Evolutionary conservation across 2,113 vertebrate species (phyloP), one percentile per base, ranked within the genome.

Genomic region (Myrmecobius fasciatus): DNA sequence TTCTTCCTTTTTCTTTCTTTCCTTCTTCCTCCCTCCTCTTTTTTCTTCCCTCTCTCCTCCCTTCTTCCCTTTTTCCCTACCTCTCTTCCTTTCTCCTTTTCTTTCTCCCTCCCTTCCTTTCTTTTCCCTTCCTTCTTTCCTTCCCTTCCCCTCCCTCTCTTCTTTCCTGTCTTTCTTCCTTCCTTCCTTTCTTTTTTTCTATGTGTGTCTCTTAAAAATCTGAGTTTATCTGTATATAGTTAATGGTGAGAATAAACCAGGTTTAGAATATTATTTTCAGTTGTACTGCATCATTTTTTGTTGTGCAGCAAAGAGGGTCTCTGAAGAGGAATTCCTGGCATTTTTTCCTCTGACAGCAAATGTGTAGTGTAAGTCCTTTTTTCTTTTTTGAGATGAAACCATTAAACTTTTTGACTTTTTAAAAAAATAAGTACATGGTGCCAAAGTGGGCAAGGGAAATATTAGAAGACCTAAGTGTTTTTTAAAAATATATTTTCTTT

Each of bases 151-250:
- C 48, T 48, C 48, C 48, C 48, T 48, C 48, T 48, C 6, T 51
- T 10, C 49, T 10, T 51, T 6, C 49, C 49, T 51, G 0, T 10
- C 49, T 51, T 97, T 96, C 97, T 97, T 95, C 9, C 3, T 83
- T 43, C 6, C 6, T 49, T 49, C 9, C 22, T 5, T 53, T 53
- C 22, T 53, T 53, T 36, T 83, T 43, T 83, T 96, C 95, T 94
- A 95, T 94, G 97, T 98, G 53, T 60, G 94, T 97, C 96, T 97
- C 96, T 97, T 98, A 96, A 96, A 98, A 98, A 97, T 94, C 94
- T 93, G 93, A 96, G 97, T 93, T 97, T 97, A 97, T 97, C 97
- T 97, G 75, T 53, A 47, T 97, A 95, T 95, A 97, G 97, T 98
- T 96, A 97, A 97, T 98, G 96, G 96, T 97, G 97, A 96, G 97